phyloP scores from a whole-genome alignment of 1,140 invertebrate species.

The Leptinotarsa lineolata region DNA sequence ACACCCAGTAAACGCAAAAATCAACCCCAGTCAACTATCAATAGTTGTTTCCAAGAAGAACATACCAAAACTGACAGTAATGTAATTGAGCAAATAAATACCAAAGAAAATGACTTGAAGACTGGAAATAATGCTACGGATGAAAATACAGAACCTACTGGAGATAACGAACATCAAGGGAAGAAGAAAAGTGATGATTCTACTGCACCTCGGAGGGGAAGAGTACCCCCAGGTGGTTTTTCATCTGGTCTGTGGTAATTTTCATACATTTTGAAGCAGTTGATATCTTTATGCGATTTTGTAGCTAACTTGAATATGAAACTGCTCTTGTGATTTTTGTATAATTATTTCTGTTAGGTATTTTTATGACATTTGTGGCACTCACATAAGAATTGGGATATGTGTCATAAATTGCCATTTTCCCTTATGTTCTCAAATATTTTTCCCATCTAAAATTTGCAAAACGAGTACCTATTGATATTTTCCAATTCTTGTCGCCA shows the following conservation, averaged over 20 bases:
- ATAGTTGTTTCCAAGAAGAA: constrained; percentile 36
- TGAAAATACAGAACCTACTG: constrained; percentile 31
- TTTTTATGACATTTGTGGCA: no score
- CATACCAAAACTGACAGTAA: constrained; percentile 14
- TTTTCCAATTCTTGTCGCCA: no score
- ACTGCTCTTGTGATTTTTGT: no score
- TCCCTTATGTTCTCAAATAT: no score
- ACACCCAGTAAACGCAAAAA: constrained; percentile 36
- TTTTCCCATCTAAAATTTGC: no score
- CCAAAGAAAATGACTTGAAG: constrained; percentile 18
- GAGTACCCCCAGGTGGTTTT: constrained; percentile 51
- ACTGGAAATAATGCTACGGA: constrained; percentile 31
- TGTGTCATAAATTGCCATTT: no score
- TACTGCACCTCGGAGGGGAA: constrained; percentile 32
- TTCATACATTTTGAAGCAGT: constrained; percentile 15
- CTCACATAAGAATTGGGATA: no score
- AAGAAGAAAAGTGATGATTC: constrained; percentile 17
- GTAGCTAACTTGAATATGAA: no score
- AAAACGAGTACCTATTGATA: no score
- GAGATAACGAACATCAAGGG: constrained; percentile 32
- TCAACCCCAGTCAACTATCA: constrained; percentile 36
- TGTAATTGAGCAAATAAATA: constrained; percentile 9
- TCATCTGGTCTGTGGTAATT: constrained; percentile 52
- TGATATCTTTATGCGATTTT: neutral
- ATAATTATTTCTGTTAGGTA: no score